These are phyloP conservation scores for Champsocephalus esox DNA, from an alignment of 2,797 vertebrate genomes.

Conservation along the genomic window DNA sequence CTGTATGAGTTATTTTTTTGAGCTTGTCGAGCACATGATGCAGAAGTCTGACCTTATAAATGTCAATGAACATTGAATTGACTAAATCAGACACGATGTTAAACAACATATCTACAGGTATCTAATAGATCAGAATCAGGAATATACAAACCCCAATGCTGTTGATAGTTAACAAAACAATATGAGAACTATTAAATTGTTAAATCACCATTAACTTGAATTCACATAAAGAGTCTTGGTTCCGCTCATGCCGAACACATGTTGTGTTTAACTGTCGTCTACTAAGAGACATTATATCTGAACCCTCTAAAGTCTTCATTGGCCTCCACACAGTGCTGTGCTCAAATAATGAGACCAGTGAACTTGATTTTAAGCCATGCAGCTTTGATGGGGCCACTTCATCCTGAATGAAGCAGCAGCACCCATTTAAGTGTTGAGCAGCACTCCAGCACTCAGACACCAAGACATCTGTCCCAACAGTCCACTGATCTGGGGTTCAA, in stretches of 20 bases:
- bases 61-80: not conserved
- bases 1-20: constrained; percentile 1
- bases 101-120: not conserved
- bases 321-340: constrained; percentile 12
- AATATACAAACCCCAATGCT: too few relatives aligned
- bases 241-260: constrained; percentile 12
- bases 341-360: constrained; percentile 32
- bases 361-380: constrained; percentile 28
- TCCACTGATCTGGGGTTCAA: not conserved
- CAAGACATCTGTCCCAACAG: not conserved
- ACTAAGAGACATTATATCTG: constrained; percentile 9
- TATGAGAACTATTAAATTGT: not conserved
- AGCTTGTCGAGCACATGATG: not conserved
- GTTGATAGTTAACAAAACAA: not conserved
- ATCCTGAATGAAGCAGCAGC: constrained; percentile 14
- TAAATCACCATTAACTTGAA: not conserved
- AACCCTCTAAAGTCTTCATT: constrained; percentile 39
- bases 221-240: constrained; percentile 9
- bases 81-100: not conserved
- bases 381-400: constrained; percentile 35
- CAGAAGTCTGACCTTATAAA: not conserved
- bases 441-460: constrained; percentile 11
- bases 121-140: too few relatives aligned
- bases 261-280: constrained; percentile 12
- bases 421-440: constrained; percentile 7